Conservation (phyloP, 2,113 vertebrate genomes). For the Psammodynastes pulverulentus region DNA sequence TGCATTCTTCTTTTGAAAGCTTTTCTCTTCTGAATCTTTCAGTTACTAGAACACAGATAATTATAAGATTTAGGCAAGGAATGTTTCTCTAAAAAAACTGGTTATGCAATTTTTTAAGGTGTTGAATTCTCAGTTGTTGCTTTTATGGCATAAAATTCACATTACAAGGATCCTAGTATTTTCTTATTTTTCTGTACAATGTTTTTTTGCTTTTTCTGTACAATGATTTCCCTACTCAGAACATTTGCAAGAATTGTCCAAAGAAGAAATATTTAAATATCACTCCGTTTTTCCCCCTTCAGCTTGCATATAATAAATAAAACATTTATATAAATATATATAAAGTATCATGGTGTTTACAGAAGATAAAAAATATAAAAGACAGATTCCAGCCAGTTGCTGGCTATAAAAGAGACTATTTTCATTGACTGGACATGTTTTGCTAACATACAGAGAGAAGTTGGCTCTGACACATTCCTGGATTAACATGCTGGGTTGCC, state of each 20-base stretch:
- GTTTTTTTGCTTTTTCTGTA: not conserved
- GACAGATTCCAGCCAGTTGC: not conserved
- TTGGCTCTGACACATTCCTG: not conserved
- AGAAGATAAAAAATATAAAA: not conserved
- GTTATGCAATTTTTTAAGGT: not conserved
- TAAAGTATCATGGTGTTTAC: not conserved
- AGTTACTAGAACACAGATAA: not conserved
- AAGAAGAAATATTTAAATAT: not conserved
- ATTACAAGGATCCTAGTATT: not conserved
- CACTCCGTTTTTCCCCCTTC: not conserved
- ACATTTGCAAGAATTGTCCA: too few relatives aligned
- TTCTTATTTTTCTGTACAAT: not conserved
- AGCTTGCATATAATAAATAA: not conserved
- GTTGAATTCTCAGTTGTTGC: not conserved
- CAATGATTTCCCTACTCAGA: not conserved
- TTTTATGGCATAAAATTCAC: not conserved
- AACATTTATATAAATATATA: not conserved
- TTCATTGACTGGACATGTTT: not conserved
- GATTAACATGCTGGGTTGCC: not conserved
- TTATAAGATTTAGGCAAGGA: not conserved
- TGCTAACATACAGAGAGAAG: not conserved
- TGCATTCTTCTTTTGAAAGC: not conserved
- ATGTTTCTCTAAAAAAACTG: not conserved
- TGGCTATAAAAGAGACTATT: not conserved
- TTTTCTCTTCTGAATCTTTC: not conserved